phyloP scores from a whole-genome alignment of 2,113 vertebrate genomes.

The Elanoides forficatus region DNA sequence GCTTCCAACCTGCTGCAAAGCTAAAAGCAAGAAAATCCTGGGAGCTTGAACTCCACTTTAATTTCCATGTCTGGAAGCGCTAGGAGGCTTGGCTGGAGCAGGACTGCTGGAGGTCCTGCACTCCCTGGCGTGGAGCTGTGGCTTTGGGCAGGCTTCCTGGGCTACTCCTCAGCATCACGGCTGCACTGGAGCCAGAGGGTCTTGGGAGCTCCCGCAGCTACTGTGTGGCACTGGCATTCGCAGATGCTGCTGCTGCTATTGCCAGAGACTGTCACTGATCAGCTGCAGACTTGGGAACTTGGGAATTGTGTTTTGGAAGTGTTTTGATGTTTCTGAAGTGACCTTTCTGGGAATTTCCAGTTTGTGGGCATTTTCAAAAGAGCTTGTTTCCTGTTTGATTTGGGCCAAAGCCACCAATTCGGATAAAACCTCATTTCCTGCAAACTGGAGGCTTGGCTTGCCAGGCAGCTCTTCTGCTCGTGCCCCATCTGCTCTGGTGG shows the following conservation, averaged over 20 bases:
- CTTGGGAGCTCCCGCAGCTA: not conserved
- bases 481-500: not conserved
- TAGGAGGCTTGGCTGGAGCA: not conserved
- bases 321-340: not conserved
- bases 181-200: not conserved
- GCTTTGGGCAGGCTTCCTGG: not conserved
- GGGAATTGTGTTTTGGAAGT: not conserved
- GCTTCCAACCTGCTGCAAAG: not conserved
- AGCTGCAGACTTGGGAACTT: not conserved
- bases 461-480: not conserved
- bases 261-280: not conserved
- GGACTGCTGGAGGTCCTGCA: not conserved
- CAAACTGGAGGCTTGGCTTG: not conserved
- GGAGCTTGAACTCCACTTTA: not conserved
- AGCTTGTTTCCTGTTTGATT: slow-evolving; percentile 24
- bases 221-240: not conserved
- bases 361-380: slow-evolving; percentile 1
- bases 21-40: not conserved
- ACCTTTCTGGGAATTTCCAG: slow-evolving; percentile 8
- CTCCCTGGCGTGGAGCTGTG: not conserved
- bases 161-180: not conserved
- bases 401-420: not conserved
- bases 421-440: slow-evolving; percentile 21
- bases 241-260: not conserved
- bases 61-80: not conserved